These are phyloP conservation scores for Apodemus sylvaticus DNA, from an alignment of 2,113 vertebrate genomes.

Conservation along the genomic window DNA sequence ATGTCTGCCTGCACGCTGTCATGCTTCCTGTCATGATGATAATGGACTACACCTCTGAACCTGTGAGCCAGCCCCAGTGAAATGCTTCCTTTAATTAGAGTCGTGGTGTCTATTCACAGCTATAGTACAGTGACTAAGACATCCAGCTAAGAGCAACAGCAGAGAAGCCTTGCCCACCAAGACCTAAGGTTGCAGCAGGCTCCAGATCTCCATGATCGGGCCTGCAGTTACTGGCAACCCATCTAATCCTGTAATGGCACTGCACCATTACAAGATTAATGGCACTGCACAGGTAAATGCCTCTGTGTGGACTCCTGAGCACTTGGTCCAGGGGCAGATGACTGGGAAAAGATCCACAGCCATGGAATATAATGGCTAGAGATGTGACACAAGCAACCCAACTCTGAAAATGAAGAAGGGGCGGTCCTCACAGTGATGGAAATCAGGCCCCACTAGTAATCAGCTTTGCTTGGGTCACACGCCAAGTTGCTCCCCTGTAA, in stretches of 20 bases:
- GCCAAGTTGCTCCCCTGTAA: not conserved
- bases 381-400: not conserved
- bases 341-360: not conserved
- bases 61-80: not conserved
- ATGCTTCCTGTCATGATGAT: not conserved
- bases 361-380: not conserved
- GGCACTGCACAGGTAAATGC: not conserved
- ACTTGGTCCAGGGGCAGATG: not conserved
- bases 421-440: not conserved
- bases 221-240: not conserved
- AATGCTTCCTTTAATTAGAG: not conserved
- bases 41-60: not conserved
- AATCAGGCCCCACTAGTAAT: not conserved
- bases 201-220: not conserved
- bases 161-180: not conserved
- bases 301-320: not conserved
- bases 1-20: not conserved
- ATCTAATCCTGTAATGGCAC: not conserved
- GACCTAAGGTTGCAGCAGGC: too few relatives aligned
- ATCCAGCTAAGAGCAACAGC: not conserved
- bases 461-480: not conserved
- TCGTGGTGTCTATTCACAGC: not conserved
- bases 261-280: too few relatives aligned
- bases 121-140: not conserved
- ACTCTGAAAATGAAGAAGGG: not conserved